These are phyloP conservation scores for Leptocoma aspasia DNA, from an alignment of 2,113 vertebrate species.

Conservation along the genomic window DNA sequence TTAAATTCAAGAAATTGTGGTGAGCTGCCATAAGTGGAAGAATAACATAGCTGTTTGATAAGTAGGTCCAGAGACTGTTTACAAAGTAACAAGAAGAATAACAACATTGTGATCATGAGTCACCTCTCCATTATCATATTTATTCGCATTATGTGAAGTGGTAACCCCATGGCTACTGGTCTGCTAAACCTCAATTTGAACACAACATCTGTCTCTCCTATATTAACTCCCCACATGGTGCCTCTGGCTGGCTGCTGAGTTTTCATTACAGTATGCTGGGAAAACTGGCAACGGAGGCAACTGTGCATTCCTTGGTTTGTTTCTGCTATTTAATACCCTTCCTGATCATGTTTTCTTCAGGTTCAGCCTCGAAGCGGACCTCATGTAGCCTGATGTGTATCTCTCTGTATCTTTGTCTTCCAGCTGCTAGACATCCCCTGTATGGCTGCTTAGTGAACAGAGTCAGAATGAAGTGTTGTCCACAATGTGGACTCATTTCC, in stretches of 20 bases:
- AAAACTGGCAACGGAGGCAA: neutral
- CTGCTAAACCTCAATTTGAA: neutral
- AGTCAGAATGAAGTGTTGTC: neutral
- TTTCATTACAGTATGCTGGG: rapidly evolving
- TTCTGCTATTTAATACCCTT: neutral
- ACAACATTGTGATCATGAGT: neutral
- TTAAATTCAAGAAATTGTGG: neutral
- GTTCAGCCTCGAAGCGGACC: neutral
- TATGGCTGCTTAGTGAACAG: neutral
- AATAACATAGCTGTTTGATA: neutral
- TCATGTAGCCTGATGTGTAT: neutral
- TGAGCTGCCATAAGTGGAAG: neutral
- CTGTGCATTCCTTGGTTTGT: neutral
- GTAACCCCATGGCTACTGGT: neutral
- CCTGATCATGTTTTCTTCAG: neutral
- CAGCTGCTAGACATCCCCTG: neutral
- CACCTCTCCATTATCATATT: neutral
- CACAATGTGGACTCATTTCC: neutral
- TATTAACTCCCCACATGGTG: neutral
- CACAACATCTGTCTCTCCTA: rapidly evolving
- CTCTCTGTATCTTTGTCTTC: neutral
- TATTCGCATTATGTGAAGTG: neutral
- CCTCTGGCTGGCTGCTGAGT: neutral
- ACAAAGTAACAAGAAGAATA: neutral
- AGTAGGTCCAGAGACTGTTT: neutral